Conservation (phyloP, 1,140 invertebrate species). For the Asbolus verrucosus region DNA sequence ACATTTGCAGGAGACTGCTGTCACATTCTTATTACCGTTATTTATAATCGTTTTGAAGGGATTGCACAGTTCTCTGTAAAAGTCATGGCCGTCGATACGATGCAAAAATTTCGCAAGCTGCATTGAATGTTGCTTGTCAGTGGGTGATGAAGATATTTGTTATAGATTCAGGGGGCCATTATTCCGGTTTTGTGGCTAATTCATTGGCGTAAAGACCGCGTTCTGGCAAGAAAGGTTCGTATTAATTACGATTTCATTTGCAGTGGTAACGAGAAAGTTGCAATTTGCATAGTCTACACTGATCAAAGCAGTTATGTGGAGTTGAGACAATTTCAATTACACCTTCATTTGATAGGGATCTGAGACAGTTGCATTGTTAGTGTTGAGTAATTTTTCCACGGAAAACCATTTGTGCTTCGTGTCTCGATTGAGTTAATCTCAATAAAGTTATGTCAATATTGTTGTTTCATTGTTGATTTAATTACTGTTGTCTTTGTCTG, state of each 20-base stretch:
- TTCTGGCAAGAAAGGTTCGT: conserved; percentile 7
- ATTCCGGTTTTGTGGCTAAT: neutral
- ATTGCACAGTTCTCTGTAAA: no score
- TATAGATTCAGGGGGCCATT: neutral
- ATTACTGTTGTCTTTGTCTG: no score
- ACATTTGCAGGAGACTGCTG: conserved; percentile 11
- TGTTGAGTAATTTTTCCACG: no score
- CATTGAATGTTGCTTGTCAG: no score
- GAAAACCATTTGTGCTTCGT: no score
- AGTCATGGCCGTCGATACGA: no score
- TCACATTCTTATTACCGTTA: neutral
- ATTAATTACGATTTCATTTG: conserved; percentile 20
- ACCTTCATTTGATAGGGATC: neutral
- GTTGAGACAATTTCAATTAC: conserved; percentile 15
- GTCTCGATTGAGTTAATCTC: no score
- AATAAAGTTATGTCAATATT: no score
- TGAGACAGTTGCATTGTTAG: neutral
- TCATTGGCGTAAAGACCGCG: neutral
- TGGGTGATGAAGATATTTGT: no score
- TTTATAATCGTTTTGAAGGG: no score
- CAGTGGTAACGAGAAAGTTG: conserved; percentile 16
- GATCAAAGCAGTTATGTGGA: neutral
- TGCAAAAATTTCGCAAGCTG: neutral
- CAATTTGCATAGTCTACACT: conserved; percentile 13
- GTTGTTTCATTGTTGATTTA: no score